phyloP scores from a whole-genome alignment of 2,888 invertebrate genomes.

The Bursaphelenchus okinawaensis region DNA sequence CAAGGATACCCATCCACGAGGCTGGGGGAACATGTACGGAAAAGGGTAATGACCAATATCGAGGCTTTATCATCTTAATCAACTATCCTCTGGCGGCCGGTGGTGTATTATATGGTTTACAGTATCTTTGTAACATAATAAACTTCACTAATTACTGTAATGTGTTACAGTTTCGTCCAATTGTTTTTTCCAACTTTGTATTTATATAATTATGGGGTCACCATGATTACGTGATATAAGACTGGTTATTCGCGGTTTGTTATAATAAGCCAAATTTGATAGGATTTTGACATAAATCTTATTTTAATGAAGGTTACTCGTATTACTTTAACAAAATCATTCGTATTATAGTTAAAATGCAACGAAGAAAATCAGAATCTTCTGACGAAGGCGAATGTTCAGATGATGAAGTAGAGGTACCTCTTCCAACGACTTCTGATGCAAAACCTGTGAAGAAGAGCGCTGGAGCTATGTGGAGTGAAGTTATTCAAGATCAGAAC shows the following conservation, averaged over 20 bases:
- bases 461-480: conserved; percentile 24
- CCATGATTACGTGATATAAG: too few species aligned
- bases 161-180: neutral
- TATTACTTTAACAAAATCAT: too few species aligned
- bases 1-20: conserved; percentile 50
- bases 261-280: too few species aligned
- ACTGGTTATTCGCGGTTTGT: too few species aligned
- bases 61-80: neutral
- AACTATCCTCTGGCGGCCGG: neutral
- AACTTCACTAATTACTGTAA: neutral
- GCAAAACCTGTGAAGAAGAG: too few species aligned
- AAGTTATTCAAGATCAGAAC: conserved; percentile 26
- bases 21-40: conserved; percentile 55
- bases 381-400: conserved; percentile 17
- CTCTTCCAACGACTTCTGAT: neutral
- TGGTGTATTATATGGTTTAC: neutral
- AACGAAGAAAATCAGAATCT: neutral
- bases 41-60: conserved; percentile 39
- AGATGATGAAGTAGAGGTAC: neutral
- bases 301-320: too few species aligned
- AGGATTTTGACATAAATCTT: too few species aligned
- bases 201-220: neutral
- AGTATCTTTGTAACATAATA: conserved; percentile 6
- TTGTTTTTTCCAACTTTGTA: neutral
- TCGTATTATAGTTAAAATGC: too few species aligned